Conservation (phyloP, 1,140 invertebrate genomes). For the Zaprionus kolodkinae region DNA sequence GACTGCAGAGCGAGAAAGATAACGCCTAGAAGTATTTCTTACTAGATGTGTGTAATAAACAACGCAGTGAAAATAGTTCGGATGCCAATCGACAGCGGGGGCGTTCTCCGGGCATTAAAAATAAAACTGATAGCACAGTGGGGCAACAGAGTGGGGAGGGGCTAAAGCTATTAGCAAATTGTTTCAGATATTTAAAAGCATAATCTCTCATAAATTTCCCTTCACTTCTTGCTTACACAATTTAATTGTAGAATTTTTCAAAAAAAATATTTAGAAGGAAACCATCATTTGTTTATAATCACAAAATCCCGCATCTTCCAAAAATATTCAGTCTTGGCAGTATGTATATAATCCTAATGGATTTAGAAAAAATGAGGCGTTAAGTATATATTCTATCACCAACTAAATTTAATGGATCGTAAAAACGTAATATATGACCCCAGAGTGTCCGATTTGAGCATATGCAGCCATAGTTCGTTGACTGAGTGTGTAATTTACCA, state of each 20-base stretch:
- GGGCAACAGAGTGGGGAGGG: background rate
- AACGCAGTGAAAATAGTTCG: slow-evolving; percentile 25
- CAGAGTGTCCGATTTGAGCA: slow-evolving; percentile 7
- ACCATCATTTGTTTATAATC: background rate
- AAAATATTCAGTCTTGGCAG: background rate
- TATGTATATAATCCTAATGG: background rate
- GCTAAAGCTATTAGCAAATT: slow-evolving; percentile 8
- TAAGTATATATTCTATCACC: background rate
- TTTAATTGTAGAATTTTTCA: background rate
- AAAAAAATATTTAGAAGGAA: background rate
- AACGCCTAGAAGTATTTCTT: slow-evolving; percentile 22
- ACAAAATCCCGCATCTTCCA: background rate
- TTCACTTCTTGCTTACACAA: background rate
- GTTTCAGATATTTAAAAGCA: background rate
- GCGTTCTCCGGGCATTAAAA: slow-evolving; percentile 15
- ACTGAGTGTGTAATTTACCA: slow-evolving; percentile 10
- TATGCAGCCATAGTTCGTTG: slow-evolving; percentile 8
- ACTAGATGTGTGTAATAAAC: slow-evolving; percentile 26
- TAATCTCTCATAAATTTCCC: background rate
- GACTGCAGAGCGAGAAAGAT: slow-evolving; percentile 14
- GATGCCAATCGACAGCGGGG: slow-evolving; percentile 26
- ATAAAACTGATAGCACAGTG: slow-evolving; percentile 13
- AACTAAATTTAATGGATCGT: slow-evolving; percentile 28
- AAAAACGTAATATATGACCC: slow-evolving; percentile 15
- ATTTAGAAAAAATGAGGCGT: background rate